A percentile compares a stretch with the other conserved stretches of the same genome.
phyloP scores from a whole-genome alignment of 2,888 invertebrate genomes.

The Stenolophus ochropezus region DNA sequence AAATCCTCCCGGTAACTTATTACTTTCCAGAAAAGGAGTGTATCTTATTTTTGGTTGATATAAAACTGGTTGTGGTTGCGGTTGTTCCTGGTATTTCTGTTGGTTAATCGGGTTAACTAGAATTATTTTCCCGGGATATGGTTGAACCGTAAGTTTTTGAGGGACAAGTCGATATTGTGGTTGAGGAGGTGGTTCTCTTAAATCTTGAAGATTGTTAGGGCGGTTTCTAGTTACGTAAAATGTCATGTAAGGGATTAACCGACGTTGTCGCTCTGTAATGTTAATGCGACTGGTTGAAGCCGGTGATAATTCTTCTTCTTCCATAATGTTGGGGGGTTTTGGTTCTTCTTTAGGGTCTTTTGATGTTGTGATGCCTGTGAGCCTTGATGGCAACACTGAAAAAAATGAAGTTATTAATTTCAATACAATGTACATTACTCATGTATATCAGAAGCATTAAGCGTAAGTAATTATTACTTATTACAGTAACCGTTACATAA shows the following conservation, averaged over 20 bases:
- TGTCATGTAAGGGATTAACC: constrained; percentile 88
- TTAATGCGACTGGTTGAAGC: constrained; percentile 64
- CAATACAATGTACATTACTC: background rate
- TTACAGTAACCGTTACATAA: constrained; percentile 13
- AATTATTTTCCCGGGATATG: constrained; percentile 63
- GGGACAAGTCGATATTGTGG: constrained; percentile 51
- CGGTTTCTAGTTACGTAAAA: constrained; percentile 80
- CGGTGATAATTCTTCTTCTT: constrained; percentile 50
- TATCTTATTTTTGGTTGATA: constrained; percentile 70
- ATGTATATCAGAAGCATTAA: background rate
- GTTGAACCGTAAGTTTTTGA: constrained; percentile 61
- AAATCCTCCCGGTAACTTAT: constrained; percentile 76
- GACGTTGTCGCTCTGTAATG: constrained; percentile 81
- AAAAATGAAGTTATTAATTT: constrained; percentile 46
- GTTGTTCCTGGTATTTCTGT: constrained; percentile 31
- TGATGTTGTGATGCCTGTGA: constrained; percentile 68
- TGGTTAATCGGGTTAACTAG: constrained; percentile 59
- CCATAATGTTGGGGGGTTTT: constrained; percentile 67
- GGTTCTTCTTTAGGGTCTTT: constrained; percentile 64
- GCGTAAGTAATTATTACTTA: background rate
- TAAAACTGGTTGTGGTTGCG: constrained; percentile 38
- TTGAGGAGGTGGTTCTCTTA: constrained; percentile 52
- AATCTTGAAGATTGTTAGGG: constrained; percentile 59
- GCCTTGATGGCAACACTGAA: constrained; percentile 64
- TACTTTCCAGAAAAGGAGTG: constrained; percentile 75